phyloP scores from a whole-genome alignment of 1,140 invertebrate species.

The Drosophila ficusphila region DNA sequence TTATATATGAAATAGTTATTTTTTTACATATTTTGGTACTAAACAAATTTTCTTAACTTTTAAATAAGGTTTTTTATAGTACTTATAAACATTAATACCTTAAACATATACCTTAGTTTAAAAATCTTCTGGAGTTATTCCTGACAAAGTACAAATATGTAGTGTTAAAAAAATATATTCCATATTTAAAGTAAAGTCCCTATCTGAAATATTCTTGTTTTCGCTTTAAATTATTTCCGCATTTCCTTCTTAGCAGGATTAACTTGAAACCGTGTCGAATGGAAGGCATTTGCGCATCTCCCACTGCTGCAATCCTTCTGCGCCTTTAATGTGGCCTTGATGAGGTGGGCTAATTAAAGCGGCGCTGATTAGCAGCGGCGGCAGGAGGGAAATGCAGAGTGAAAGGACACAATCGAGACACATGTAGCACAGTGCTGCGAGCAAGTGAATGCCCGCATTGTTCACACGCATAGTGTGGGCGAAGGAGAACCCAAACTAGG shows the following conservation, averaged over 20 bases:
- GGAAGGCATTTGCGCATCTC: constrained; percentile 12
- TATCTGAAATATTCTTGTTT: too few species aligned
- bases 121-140: too few species aligned
- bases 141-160: too few species aligned
- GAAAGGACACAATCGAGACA: constrained; percentile 26
- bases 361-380: constrained; percentile 53
- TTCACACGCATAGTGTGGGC: constrained; percentile 49
- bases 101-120: too few species aligned
- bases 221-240: neutral
- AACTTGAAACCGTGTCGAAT: constrained; percentile 35
- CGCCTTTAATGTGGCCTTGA: constrained; percentile 68
- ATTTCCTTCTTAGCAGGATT: neutral
- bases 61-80: too few species aligned
- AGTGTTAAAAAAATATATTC: too few species aligned
- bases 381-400: constrained; percentile 28
- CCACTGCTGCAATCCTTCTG: constrained; percentile 38
- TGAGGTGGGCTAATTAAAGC: constrained; percentile 73
- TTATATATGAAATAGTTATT: too few species aligned
- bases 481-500: constrained; percentile 1
- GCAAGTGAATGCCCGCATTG: constrained; percentile 56
- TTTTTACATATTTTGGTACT: too few species aligned
- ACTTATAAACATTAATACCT: too few species aligned
- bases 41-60: too few species aligned
- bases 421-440: constrained; percentile 41
- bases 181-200: too few species aligned